These are phyloP conservation scores for Drosophila simulans DNA, from an alignment of 1,140 invertebrate species.

Conservation along the genomic window DNA sequence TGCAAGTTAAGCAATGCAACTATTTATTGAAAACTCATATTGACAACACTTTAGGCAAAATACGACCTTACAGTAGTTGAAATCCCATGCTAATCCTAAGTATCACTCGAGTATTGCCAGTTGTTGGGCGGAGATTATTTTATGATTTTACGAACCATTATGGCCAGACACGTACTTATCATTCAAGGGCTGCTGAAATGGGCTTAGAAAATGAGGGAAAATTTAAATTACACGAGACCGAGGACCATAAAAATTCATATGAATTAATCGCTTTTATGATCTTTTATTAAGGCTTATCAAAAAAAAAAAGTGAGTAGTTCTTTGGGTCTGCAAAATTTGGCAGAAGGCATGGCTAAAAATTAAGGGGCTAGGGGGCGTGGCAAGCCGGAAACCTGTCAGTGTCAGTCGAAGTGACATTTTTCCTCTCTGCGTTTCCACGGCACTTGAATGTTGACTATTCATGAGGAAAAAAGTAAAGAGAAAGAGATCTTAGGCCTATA, in stretches of 20 bases:
- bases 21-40: no score
- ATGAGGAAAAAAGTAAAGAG: not conserved
- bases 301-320: not conserved
- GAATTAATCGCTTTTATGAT: conserved; percentile 52
- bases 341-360: not conserved
- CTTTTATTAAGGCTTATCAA: conserved; percentile 48
- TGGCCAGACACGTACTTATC: conserved; percentile 22
- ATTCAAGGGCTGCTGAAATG: conserved; percentile 12
- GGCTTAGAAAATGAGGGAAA: not conserved
- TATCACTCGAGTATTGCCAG: no score
- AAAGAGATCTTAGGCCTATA: conserved; percentile 25
- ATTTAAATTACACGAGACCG: conserved; percentile 31
- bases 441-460: conserved; percentile 32
- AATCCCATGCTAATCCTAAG: no score
- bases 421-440: conserved; percentile 20
- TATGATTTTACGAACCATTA: conserved; percentile 23
- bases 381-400: conserved; percentile 32
- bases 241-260: conserved; percentile 46
- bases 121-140: no score
- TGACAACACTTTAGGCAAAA: no score
- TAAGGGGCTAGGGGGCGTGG: conserved; percentile 10
- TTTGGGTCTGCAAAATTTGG: conserved; percentile 14
- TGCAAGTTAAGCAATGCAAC: not conserved
- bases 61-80: no score
- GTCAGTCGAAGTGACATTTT: conserved; percentile 45